Base-by-base conservation (phyloP, 1,140 invertebrate species). In the Phocides pigmalion region DNA sequence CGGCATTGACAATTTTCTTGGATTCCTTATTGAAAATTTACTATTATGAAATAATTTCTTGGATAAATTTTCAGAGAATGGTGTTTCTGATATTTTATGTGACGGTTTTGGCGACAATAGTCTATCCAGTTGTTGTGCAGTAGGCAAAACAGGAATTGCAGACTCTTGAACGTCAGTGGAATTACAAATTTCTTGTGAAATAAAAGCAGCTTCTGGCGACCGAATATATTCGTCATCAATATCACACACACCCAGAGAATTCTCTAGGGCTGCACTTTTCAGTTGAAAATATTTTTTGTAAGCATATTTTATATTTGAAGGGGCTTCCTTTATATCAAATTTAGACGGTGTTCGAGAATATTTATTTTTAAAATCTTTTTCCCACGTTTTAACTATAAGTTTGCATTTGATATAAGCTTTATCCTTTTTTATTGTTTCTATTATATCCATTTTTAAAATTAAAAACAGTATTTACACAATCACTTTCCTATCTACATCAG, bases 281-380 rank as follows among this genome's bases (percentile, higher is more conserved):
- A 97, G 76, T 70, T 95, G 93, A 91, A 95, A 97, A 84, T 97
- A 97, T 69, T 94, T 95, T 87, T 95, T 96, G 70, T 97, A 97
- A 0, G 96, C 95, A 76, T 95, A 93, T 74, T 94, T 93, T 39
- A 97, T 95, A 54, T 94, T 93, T 28, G 88, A 76, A 14, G 94
- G 93, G 16, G 96, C 96, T 84, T 94, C 94, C 73, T 94, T 94
- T 39, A 97, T 96, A 79, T 97, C 96, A 82, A 95, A 93, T 94
- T 96, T 97, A 0, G 94, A 95, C 1, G 96, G 96, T 66, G 94
- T 93, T 15, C 95, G 92, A 41, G 93, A 93, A 83, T 94, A 82
- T 71, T 93, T 93, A 72, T 94, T 93, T 74, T 94, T 95, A 77
- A 97, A 97, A 41, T 95, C 92, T 70, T 94, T 95, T 87, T 97